phyloP scores from a whole-genome alignment of 2,797 vertebrate genomes.

The Crypturellus tataupa region DNA sequence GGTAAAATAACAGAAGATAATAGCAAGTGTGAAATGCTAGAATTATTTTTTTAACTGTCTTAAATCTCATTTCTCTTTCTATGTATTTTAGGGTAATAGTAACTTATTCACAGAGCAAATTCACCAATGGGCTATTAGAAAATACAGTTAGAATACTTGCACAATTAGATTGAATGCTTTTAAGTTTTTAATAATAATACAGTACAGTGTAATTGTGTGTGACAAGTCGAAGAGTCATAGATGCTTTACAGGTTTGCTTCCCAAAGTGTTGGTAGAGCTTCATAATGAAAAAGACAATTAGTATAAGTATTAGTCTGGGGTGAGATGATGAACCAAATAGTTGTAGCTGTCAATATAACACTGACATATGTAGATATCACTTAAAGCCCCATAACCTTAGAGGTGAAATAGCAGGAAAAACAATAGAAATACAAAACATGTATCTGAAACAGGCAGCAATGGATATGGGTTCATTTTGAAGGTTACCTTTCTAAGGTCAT shows the following conservation, averaged over 20 bases:
- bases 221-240: not conserved
- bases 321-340: not conserved
- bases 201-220: not conserved
- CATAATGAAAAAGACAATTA: not conserved
- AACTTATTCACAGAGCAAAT: not conserved
- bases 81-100: not conserved
- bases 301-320: not conserved
- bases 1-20: not conserved
- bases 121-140: not conserved
- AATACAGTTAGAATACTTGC: not conserved
- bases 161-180: not conserved
- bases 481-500: not conserved
- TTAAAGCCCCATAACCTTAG: not conserved
- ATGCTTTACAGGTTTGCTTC: not conserved
- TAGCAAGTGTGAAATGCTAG: not conserved
- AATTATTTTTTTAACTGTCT: not conserved
- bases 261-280: not conserved
- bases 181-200: not conserved
- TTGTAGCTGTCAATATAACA: not conserved
- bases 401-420: not conserved
- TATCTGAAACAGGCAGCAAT: not conserved
- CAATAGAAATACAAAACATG: not conserved
- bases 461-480: not conserved
- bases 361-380: accelerated
- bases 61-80: not conserved